These are phyloP conservation scores for Istiophorus platypterus DNA, from an alignment of 2,113 vertebrate genomes.

Conservation along the genomic window DNA sequence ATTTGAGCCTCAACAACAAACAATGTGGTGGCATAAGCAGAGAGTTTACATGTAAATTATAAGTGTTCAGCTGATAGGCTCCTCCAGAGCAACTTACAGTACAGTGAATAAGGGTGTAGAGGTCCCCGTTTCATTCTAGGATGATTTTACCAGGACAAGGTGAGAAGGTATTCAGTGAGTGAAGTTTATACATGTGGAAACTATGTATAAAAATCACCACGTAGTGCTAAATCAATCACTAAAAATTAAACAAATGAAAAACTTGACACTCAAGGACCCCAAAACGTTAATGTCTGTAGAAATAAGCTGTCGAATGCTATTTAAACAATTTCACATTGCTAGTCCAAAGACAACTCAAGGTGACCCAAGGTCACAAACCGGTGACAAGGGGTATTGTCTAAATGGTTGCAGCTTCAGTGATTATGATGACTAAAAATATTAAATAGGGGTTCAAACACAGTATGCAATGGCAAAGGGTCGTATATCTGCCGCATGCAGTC, in stretches of 20 bases:
- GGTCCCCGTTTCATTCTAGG: conserved; percentile 4
- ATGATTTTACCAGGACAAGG: not conserved
- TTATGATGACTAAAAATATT: no score
- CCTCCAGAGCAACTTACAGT: not conserved
- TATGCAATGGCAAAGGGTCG: not conserved
- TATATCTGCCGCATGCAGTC: not conserved
- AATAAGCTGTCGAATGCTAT: no score
- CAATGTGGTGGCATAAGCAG: conserved; percentile 36
- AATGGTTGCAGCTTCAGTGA: no score
- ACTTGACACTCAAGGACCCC: not conserved
- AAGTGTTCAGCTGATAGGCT: conserved; percentile 8
- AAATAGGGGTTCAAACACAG: not conserved
- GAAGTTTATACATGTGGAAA: no score
- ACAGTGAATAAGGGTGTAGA: not conserved
- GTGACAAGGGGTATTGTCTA: no score
- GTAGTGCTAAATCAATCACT: not conserved
- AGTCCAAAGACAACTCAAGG: no score
- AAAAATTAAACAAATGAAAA: conserved; percentile 8
- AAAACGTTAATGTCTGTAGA: no score
- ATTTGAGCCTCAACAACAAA: conserved; percentile 48
- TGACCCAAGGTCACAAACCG: no score
- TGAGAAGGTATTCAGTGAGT: not conserved
- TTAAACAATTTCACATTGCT: no score
- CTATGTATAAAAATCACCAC: not conserved
- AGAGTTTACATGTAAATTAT: conserved; percentile 26